Base-by-base conservation (phyloP, 1,140 invertebrate genomes). In the Philopotamus ludificatus region DNA sequence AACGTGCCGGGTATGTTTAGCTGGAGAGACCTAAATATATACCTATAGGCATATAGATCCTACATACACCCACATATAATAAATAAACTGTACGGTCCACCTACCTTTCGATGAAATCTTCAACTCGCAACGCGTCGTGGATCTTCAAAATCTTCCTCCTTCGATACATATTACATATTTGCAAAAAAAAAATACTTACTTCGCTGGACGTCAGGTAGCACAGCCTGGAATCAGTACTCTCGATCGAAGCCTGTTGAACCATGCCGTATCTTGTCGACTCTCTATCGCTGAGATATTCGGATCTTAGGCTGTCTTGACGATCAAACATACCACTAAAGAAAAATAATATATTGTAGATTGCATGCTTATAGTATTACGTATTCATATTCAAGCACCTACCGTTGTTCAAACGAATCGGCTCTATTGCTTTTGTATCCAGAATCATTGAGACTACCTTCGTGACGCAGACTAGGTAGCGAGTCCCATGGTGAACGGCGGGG, bases 141-240 rank as follows among this genome's bases (percentile, higher is more conserved):
- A 34, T 7, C 12, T 34, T 34, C 28, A 34, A 12, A 34, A n/a
- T n/a, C n/a, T n/a, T n/a, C 28, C 4, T 34, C 12, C 28, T 34
- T 34, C 28, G 28, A 34, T 12, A 34, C 12, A 34, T 34, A 7
- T 34, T 34, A 34, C 12, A 34, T 34, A 34, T 34, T 34, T 34
- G 12, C 28, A 34, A 34, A 34, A 34, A 12, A 22, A 57, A 57
- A 57, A 15, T 21, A 86, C 91, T 92, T 83, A 95, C 93, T 92
- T 96, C 93, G 70, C 93, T 95, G 57, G 93, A 95, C 67, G 93
- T 96, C 74, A 96, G 84, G 82, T 96, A 95, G 79, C 92, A 95
- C 59, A 95, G 87, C 70, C 92, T 85, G 55, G 93, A 95, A 82
- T 95, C 93, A 15, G 92, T 93, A 79, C 93, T 95, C 74, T 96